Percentiles rank a stretch among this genome's conserved stretches.
Conservation (phyloP, 2,797 vertebrate genomes). For the Sebastes minor region DNA sequence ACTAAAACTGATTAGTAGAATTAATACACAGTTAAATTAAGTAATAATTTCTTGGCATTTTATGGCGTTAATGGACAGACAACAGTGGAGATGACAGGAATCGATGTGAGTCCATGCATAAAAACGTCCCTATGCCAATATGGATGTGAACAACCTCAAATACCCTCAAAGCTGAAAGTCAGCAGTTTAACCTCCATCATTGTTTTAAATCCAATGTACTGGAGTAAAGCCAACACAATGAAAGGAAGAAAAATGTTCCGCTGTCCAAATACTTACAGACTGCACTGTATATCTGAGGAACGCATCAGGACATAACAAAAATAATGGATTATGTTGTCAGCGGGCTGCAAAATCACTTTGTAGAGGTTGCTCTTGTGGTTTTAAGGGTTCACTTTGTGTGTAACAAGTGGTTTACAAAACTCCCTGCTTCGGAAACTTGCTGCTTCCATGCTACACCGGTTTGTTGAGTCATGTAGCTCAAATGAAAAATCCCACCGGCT, state of each 20-base stretch:
- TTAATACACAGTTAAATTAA: background rate
- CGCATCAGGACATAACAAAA: constrained; percentile 8
- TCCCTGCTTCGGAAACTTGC: constrained; percentile 17
- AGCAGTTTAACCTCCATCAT: constrained; percentile 18
- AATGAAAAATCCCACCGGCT: constrained; percentile 34
- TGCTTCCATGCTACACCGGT: constrained; percentile 7
- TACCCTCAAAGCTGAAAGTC: constrained; percentile 1
- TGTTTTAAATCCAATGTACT: constrained; percentile 18
- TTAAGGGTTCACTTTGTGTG: constrained; percentile 2
- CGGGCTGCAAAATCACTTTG: constrained; percentile 1
- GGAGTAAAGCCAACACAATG: constrained; percentile 11
- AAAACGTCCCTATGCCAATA: background rate
- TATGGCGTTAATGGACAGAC: background rate
- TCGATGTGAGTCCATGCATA: background rate
- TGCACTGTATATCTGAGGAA: constrained; percentile 2
- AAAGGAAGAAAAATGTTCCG: constrained; percentile 8
- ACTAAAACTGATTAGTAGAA: background rate
- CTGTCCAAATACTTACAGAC: constrained; percentile 11
- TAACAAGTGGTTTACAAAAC: constrained; percentile 13
- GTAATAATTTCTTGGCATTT: background rate
- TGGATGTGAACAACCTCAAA: constrained; percentile 3
- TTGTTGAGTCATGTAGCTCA: constrained; percentile 29
- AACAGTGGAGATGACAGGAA: background rate
- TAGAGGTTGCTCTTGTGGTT: background rate
- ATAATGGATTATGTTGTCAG: constrained; percentile 3